These are phyloP conservation scores for Hippopotamyrus pictus DNA, from an alignment of 2,797 vertebrate genomes.

Conservation along the genomic window DNA sequence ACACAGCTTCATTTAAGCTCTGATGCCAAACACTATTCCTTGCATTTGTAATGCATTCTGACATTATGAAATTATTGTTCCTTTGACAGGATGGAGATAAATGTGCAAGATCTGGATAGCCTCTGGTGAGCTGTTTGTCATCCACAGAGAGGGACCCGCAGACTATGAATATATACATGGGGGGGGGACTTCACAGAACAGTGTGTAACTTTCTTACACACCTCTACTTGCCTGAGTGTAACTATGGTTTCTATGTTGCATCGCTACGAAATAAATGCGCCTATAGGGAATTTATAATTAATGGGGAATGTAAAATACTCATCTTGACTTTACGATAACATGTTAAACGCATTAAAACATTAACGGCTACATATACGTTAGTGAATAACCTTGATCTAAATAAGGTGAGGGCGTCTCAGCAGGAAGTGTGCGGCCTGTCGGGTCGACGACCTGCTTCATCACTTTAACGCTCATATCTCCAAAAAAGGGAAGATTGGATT, in stretches of 20 bases:
- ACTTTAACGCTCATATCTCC: not conserved
- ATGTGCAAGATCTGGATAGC: constrained; percentile 25
- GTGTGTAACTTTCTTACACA: not conserved
- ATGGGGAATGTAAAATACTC: not conserved
- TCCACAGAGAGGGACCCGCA: constrained; percentile 23
- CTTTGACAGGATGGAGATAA: constrained; percentile 34
- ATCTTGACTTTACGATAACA: not conserved
- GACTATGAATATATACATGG: constrained; percentile 31
- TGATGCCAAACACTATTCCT: constrained; percentile 23
- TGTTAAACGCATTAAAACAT: not conserved
- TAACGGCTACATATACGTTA: not conserved
- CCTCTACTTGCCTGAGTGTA: not conserved
- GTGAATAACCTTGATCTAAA: not conserved
- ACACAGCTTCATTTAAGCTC: not conserved
- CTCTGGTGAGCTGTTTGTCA: constrained; percentile 36
- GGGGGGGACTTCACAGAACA: not conserved
- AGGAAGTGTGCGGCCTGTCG: not conserved
- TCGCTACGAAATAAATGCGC: not conserved
- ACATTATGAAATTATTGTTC: constrained; percentile 34
- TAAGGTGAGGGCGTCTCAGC: not conserved
- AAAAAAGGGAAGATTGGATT: not conserved
- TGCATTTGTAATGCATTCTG: constrained; percentile 31
- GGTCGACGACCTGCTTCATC: not conserved
- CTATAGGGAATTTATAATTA: not conserved
- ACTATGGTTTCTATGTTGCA: not conserved